Evolutionary conservation across 2,888 invertebrate species (phyloP), one percentile per base, ranked within the genome.

Genomic region (Fragum sueziense): DNA sequence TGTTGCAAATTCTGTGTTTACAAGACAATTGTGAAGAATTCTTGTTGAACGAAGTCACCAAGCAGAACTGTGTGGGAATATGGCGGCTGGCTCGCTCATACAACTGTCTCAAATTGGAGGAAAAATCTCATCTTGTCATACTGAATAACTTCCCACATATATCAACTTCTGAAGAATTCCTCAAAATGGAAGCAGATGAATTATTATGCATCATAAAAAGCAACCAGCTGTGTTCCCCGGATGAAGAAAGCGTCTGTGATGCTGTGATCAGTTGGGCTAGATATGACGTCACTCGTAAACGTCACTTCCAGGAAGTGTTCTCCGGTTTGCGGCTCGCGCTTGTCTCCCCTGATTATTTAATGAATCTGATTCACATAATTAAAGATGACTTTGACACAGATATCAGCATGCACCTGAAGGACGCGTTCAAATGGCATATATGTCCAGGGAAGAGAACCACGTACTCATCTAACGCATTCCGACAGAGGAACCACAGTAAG

Each of bases 201-300:
- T 94, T 98, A 34, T 95, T 95, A 78, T 95, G 95, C 76, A 95
- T 98, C 71, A 96, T 97, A 82, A 95, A 96, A 67, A 96, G 90
- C 73, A 97, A 97, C 90, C 96, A 97, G 90, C 93, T 98, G 47
- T 97, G 97, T 91, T 97, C 97, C 0, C 96, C 97, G 87, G 97
- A 96, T 89, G 98, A 98, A 92, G 97, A 96, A 92, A 94, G 95
- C 76, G 96, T 96, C 54, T 96, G 96, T 92, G 95, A 96, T 91
- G 96, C 96, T 3, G 94, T 96, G 22, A 95, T 95, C 91, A 94
- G 94, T 67, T 97, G 97, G 97, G 70, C 90, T 25, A 93, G 96
- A 47, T 95, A 95, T 88, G 94, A 94, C 86, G 92, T 94, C 41
- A 93, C 93, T 62, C 94, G 94, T 74, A 94, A 93, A 87, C 91